Base-by-base conservation (phyloP, 2,888 invertebrate genomes). In the Pristionchus arcanus region DNA sequence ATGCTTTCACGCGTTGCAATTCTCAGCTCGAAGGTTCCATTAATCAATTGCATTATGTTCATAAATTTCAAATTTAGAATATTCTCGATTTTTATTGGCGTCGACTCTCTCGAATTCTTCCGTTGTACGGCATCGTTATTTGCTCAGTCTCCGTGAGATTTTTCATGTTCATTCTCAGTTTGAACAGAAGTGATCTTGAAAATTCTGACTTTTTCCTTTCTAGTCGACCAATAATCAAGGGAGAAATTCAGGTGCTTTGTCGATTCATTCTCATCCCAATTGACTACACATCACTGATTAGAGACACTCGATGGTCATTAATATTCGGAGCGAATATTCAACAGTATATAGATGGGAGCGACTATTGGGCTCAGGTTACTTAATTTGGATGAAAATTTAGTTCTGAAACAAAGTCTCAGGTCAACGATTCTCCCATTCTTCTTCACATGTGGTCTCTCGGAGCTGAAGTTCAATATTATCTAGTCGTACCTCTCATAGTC, bases 371-470 rank as follows among this genome's bases (percentile, higher is more conserved):
- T 31, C 28, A 81, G 49, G 81, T 81, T 63, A 49, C 19, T 77
- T 5, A n/a, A 19, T 71, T 71, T 1, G 16, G 11, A 31, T 1
- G 25, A 71, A 34, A 71, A 34, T 74, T 16, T 5, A 74, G 3
- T 21, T 71, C 28, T 28, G 16, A 16, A 37, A 1, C 37, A 16
- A 9, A 49, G 25, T 53, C 4, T 28, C 28, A 55, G 53, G 55
- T 83, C 1, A 55, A 83, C 28, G 83, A 83, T 7, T 83, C 83
- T 15, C 53, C 55, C 15, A 53, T 83, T 28, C 83, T 83, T 37
- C 83, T 83, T n/a, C 83, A 83, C 31, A 55, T 55, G 83, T 83
- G 83, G 83, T 83, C 83, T 5, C 83, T 83, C 42, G 83, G 83
- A 0, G 83, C 55, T 21, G 83, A 83, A 28, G 83, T 83, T 16